A percentile compares a stretch with the other conserved stretches of the same genome.
Conservation (phyloP, 2,888 invertebrate species). For the Arrhopalites spinosus region DNA sequence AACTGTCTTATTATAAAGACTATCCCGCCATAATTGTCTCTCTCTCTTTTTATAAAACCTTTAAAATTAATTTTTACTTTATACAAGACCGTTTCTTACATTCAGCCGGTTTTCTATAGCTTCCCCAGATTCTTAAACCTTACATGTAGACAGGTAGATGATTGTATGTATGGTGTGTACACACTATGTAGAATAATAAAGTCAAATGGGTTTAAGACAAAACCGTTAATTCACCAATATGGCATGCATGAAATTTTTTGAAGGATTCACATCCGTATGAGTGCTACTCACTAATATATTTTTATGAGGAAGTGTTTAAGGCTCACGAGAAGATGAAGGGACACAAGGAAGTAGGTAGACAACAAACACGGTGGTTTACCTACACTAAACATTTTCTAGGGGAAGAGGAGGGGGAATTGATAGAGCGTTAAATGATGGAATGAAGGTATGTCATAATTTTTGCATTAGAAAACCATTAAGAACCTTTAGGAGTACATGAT, state of each 20-base stretch:
- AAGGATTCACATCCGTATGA: neutral
- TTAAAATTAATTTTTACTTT: too few species aligned
- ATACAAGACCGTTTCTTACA: too few species aligned
- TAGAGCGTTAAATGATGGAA: constrained; percentile 12
- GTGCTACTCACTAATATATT: neutral
- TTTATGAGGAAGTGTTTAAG: neutral
- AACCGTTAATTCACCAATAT: neutral
- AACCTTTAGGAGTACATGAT: neutral
- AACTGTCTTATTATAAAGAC: too few species aligned
- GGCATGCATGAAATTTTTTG: neutral
- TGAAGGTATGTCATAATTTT: constrained; percentile 27
- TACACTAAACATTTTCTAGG: neutral
- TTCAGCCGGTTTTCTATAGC: too few species aligned
- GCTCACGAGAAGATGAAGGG: neutral
- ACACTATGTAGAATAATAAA: neutral
- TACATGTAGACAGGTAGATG: too few species aligned
- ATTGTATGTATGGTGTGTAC: neutral
- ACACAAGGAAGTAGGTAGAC: neutral
- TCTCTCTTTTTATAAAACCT: too few species aligned
- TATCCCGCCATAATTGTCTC: too few species aligned
- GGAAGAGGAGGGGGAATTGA: constrained; percentile 2
- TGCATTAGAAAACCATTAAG: constrained; percentile 32
- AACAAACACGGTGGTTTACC: constrained; percentile 10
- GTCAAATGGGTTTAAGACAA: neutral
- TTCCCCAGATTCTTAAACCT: too few species aligned